Evolutionary conservation across 2,797 vertebrate genomes (phyloP).

Genomic region (Pristis pectinata): DNA sequence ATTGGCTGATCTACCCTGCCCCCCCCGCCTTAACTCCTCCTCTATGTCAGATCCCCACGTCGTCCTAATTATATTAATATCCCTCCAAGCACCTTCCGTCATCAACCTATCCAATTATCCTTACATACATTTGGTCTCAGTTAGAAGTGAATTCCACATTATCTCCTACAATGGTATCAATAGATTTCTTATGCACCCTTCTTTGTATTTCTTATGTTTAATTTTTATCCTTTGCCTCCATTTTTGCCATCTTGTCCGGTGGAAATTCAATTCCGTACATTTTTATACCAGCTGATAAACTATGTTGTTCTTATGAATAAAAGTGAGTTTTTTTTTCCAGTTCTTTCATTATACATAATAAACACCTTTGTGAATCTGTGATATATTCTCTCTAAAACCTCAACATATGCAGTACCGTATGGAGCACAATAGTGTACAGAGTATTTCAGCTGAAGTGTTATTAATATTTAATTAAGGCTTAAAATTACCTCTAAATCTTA

Average conservation of each 20-base stretch:
- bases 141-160: not conserved
- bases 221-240: not conserved
- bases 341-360: not conserved
- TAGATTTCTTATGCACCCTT: too few relatives aligned
- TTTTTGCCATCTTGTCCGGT: not conserved
- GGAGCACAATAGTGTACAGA: not conserved
- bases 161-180: too few relatives aligned
- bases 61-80: not conserved
- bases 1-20: too few relatives aligned
- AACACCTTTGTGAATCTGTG: not conserved
- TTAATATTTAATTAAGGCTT: not conserved
- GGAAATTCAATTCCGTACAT: not conserved
- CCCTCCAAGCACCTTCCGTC: not conserved
- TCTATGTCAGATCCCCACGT: not conserved
- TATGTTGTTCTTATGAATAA: not conserved
- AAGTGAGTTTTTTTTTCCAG: not conserved
- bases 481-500: not conserved
- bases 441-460: not conserved
- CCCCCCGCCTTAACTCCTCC: too few relatives aligned
- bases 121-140: not conserved
- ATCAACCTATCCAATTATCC: not conserved
- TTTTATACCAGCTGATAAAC: not conserved
- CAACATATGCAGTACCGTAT: not conserved
- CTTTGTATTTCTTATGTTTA: not conserved
- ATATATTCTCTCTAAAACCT: not conserved